Conservation (phyloP, 2,888 invertebrate species). For the Orthosia incerta region DNA sequence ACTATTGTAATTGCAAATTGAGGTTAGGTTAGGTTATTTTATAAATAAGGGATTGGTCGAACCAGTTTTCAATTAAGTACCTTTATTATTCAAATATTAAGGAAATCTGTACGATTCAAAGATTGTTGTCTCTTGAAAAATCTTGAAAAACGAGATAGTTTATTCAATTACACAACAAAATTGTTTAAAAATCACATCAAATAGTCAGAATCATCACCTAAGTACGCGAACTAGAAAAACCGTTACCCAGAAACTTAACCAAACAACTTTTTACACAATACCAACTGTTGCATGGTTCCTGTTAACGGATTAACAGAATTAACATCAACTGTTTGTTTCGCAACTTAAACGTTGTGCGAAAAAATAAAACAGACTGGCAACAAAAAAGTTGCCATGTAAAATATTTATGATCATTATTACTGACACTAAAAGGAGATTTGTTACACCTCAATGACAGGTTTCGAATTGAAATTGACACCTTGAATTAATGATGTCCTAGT, state of each 20-base stretch:
- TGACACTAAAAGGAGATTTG: constrained; percentile 28
- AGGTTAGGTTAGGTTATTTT: constrained; percentile 20
- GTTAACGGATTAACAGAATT: constrained; percentile 53
- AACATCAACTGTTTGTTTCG: constrained; percentile 50
- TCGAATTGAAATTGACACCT: constrained; percentile 21
- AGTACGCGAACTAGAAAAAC: constrained; percentile 32
- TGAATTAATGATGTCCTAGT: constrained; percentile 24
- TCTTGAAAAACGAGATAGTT: not conserved
- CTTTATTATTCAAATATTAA: not conserved
- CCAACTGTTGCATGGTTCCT: constrained; percentile 58
- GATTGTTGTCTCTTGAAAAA: not conserved
- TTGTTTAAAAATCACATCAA: constrained; percentile 35
- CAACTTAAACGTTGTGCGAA: constrained; percentile 32
- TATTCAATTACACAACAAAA: not conserved
- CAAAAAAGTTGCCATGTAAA: constrained; percentile 45
- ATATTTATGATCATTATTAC: constrained; percentile 26
- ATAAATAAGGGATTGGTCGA: constrained; percentile 23
- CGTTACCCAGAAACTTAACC: constrained; percentile 24
- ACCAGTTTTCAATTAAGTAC: constrained; percentile 15
- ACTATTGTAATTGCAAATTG: constrained; percentile 49
- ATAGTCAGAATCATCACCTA: constrained; percentile 28
- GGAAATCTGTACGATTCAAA: not conserved
- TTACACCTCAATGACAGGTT: constrained; percentile 30
- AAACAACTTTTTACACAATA: constrained; percentile 47
- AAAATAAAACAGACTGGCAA: constrained; percentile 20